Percentiles rank a stretch among this genome's conserved stretches.
phyloP scores from a whole-genome alignment of 2,113 vertebrate species.

The Agelaius phoeniceus region DNA sequence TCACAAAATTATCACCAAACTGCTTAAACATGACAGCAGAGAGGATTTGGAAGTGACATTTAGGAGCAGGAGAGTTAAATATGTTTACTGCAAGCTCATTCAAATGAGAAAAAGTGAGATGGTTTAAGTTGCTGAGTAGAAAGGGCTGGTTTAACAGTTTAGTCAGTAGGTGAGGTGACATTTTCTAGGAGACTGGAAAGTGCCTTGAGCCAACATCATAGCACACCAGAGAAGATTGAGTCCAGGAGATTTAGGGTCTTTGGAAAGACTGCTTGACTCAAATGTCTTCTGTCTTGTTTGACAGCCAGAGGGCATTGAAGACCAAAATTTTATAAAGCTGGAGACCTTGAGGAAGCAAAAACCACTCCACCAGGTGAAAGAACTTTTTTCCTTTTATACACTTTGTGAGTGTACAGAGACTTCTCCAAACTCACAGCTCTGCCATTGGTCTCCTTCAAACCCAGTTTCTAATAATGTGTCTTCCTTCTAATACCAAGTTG shows the following conservation, averaged over 20 bases:
- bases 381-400: background rate
- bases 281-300: background rate
- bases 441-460: background rate
- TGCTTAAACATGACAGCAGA: background rate
- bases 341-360: background rate
- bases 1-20: background rate
- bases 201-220: background rate
- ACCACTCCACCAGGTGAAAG: background rate
- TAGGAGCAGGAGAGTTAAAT: background rate
- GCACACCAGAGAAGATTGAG: background rate
- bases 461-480: background rate
- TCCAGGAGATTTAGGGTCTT: background rate
- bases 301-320: background rate
- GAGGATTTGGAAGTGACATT: constrained; percentile 1
- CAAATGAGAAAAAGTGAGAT: background rate
- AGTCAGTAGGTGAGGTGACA: background rate
- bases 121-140: background rate
- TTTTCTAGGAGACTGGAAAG: background rate
- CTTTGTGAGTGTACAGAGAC: background rate
- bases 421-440: background rate
- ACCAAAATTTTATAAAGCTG: background rate
- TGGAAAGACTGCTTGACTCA: background rate
- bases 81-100: background rate
- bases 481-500: background rate
- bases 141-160: background rate